Evolutionary conservation across 2,113 vertebrate genomes (phyloP).

Genomic region (Sisor rabdophorus): DNA sequence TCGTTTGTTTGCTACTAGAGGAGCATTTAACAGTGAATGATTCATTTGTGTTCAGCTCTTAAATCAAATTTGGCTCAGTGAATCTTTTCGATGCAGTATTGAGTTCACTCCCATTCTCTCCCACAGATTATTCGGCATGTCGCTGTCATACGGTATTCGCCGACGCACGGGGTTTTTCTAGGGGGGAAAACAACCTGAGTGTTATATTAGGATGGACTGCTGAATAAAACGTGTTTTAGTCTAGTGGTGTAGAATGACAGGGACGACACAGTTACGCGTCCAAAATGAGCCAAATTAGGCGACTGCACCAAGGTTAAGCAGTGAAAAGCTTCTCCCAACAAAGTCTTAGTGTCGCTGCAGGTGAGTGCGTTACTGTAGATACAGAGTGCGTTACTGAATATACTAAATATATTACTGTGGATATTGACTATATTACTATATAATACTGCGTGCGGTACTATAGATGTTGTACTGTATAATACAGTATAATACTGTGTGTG

Average conservation of each 20-base stretch:
- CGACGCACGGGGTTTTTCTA: too few species aligned
- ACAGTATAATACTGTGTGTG: too few species aligned
- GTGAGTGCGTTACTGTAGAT: conserved; percentile 8
- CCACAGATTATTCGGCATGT: neutral
- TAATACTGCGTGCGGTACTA: too few species aligned
- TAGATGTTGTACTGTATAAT: too few species aligned
- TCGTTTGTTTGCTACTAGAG: neutral
- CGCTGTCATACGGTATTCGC: neutral
- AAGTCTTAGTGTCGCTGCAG: conserved; percentile 11
- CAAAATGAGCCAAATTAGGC: conserved; percentile 2
- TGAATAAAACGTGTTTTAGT: neutral
- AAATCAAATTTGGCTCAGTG: neutral
- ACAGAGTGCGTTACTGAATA: too few species aligned
- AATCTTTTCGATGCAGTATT: neutral
- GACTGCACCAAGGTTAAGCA: conserved; percentile 17
- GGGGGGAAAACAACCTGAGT: neutral
- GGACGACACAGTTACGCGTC: neutral
- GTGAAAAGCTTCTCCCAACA: conserved; percentile 1
- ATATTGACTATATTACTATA: too few species aligned
- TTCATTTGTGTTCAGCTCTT: too few species aligned
- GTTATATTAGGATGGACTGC: neutral
- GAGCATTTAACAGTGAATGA: neutral
- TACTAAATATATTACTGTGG: too few species aligned
- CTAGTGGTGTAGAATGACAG: neutral
- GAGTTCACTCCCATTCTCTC: neutral